Base-by-base conservation (phyloP, 2,888 invertebrate genomes). In the Adelognathus sp. region DNA sequence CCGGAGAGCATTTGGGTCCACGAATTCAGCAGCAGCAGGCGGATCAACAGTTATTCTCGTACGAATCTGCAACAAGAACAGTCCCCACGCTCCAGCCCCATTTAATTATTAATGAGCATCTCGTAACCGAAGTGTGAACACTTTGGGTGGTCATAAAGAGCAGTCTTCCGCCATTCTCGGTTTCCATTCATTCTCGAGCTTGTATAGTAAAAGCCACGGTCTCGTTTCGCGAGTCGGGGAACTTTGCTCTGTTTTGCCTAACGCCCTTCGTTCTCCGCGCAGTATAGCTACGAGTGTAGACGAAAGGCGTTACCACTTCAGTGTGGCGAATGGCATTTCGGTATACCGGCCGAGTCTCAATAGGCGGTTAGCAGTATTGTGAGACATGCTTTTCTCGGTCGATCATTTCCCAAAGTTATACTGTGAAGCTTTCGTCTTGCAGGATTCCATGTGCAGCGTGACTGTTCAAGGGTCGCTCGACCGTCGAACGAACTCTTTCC, bases 71-170 rank as follows among this genome's bases (percentile, higher is more conserved):
- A 16, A 36, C 50, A 24, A 24, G 54, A n/a, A 29, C n/a, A 44
- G 46, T 31, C 31, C 52, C 83, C 83, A 79, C 81, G 80, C 83
- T 83, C 82, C 80, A 76, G 72, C 69, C 76, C 82, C n/a, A 79
- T 79, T 86, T 84, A 82, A 86, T 86, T 86, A 85, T 86, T 86
- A 85, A 86, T 85, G 86, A 87, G 84, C 76, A 80, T 74, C 81
- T 84, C 82, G 82, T 81, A 84, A 82, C 82, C 78, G 78, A 64
- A 83, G 80, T 81, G 83, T 72, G 82, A 85, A 85, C 81, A 76
- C 82, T 84, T 83, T 80, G 81, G 84, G 78, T 76, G 66, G 80
- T 80, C 80, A 56, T 80, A 73, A 72, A 72, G 67, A 77, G 72
- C 67, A 72, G 72, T 77, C 72, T 72, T 77, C 71, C 66, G 31